These are phyloP conservation scores for Amblyraja radiata DNA, from an alignment of 2,797 vertebrate species.

Conservation along the genomic window DNA sequence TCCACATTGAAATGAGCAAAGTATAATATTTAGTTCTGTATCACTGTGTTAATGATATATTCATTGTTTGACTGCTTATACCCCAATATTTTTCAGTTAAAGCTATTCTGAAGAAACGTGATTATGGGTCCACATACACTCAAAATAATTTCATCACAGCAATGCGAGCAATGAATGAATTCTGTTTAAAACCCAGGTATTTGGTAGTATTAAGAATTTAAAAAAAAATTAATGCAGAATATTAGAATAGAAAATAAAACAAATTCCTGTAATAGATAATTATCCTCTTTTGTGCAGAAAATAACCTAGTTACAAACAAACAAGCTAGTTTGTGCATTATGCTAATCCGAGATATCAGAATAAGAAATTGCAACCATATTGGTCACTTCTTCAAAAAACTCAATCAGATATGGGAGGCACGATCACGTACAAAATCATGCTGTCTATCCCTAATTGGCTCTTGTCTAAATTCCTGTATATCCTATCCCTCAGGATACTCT, in stretches of 20 bases:
- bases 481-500: no score
- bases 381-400: no score
- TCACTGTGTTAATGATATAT: background rate
- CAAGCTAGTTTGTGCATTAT: background rate
- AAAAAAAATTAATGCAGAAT: background rate
- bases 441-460: no score
- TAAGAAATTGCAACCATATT: background rate
- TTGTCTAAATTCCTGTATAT: no score
- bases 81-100: conserved; percentile 65
- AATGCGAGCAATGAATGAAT: conserved; percentile 97
- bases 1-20: background rate
- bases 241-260: background rate
- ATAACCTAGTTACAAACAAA: background rate
- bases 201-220: background rate
- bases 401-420: no score
- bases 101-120: conserved; percentile 93
- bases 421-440: no score
- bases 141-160: conserved; percentile 98
- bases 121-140: conserved; percentile 90
- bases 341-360: background rate
- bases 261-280: background rate
- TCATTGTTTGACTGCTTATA: background rate
- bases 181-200: conserved; percentile 96
- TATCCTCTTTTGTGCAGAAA: background rate
- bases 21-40: background rate